Evolutionary conservation across 2,797 vertebrate genomes (phyloP).

Genomic region (Ambastaia sidthimunki): DNA sequence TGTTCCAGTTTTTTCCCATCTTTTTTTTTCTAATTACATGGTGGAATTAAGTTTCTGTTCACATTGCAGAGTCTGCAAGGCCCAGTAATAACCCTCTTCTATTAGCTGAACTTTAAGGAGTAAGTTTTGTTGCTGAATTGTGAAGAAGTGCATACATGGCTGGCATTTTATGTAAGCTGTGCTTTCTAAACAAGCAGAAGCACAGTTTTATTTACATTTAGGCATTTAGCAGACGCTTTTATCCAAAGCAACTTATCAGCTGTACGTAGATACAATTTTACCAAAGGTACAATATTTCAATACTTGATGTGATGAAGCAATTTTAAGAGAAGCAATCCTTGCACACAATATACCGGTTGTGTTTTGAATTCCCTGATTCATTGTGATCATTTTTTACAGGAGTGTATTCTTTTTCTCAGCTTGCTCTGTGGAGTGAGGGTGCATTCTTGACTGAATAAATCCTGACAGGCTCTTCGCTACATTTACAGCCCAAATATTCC

Average conservation of each 20-base stretch:
- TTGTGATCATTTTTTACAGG: conserved; percentile 4
- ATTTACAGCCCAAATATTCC: conserved; percentile 35
- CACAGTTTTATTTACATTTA: too few relatives aligned
- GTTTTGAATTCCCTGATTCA: not conserved
- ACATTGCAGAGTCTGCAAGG: conserved; percentile 55
- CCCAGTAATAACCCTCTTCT: conserved; percentile 56
- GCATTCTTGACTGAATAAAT: conserved; percentile 8
- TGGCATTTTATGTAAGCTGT: conserved; percentile 47
- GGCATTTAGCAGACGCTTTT: too few relatives aligned
- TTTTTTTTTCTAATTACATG: conserved; percentile 44
- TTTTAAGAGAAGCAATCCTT: not conserved
- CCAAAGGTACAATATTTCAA: too few relatives aligned
- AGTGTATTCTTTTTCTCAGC: conserved; percentile 4
- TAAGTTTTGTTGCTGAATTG: conserved; percentile 43
- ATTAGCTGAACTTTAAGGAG: conserved; percentile 41
- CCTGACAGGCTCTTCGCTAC: conserved; percentile 25
- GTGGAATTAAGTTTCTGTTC: conserved; percentile 48
- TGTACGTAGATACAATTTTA: too few relatives aligned
- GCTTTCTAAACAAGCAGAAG: conserved; percentile 18
- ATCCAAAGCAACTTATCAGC: too few relatives aligned
- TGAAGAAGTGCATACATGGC: conserved; percentile 41
- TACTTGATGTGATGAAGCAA: too few relatives aligned
- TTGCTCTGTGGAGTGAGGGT: conserved; percentile 24
- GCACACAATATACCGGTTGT: not conserved
- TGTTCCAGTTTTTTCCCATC: not conserved